Conservation (phyloP, 2,113 vertebrate genomes). For the Nothobranchius furzeri region DNA sequence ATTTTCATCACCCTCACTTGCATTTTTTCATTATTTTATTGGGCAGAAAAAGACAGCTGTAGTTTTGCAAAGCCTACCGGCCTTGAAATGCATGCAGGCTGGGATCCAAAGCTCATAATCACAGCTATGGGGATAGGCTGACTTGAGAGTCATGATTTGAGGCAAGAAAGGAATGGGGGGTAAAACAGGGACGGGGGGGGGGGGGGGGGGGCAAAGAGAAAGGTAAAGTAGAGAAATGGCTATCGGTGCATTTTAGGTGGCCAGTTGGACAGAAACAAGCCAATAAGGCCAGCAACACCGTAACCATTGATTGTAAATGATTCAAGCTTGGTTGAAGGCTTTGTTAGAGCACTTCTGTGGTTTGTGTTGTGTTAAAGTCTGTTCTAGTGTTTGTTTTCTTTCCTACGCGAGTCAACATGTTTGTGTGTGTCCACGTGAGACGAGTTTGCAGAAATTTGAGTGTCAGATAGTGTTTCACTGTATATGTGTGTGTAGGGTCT, state of each 20-base stretch:
- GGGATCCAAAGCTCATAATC: conserved; percentile 71
- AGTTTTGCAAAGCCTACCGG: conserved; percentile 53
- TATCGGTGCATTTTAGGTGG: conserved; percentile 10
- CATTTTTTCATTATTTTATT: conserved; percentile 51
- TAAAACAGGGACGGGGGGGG: neutral
- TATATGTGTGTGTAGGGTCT: conserved; percentile 12
- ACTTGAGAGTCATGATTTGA: conserved; percentile 61
- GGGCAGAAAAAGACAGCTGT: conserved; percentile 51
- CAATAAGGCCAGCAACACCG: conserved; percentile 28
- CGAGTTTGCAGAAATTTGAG: neutral
- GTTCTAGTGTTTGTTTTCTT: neutral
- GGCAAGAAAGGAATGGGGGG: conserved; percentile 26
- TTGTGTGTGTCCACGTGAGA: neutral
- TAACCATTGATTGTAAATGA: conserved; percentile 32
- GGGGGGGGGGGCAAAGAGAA: conserved; percentile 14
- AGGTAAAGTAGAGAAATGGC: conserved; percentile 11
- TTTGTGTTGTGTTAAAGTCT: neutral
- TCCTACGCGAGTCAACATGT: neutral
- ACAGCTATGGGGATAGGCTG: conserved; percentile 64
- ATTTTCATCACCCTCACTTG: conserved; percentile 58
- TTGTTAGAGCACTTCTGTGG: neutral
- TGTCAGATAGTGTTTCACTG: conserved; percentile 9
- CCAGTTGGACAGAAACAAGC: conserved; percentile 4
- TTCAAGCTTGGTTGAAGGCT: conserved; percentile 32
- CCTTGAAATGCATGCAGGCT: conserved; percentile 67